A percentile compares a stretch with the other conserved stretches of the same genome.
Conservation (phyloP, 1,140 invertebrate genomes). For the Plectrocnemia conspersa region DNA sequence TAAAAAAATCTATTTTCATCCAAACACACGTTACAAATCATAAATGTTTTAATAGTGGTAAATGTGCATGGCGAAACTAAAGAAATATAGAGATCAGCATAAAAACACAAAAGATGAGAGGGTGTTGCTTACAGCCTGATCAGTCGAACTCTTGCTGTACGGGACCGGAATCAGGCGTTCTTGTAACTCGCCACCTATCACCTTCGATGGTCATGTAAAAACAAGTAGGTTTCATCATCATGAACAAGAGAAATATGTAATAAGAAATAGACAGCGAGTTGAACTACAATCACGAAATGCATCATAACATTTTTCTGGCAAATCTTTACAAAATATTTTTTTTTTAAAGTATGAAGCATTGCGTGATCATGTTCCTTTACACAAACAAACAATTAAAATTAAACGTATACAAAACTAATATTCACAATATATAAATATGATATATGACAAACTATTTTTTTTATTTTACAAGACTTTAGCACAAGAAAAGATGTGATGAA, state of each 20-base stretch:
- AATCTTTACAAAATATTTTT: not conserved
- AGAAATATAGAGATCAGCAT: not conserved
- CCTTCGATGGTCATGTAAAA: constrained; percentile 82
- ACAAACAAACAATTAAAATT: constrained; percentile 29
- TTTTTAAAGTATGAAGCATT: not conserved
- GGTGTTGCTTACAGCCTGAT: constrained; percentile 93
- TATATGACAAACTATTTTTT: constrained; percentile 24
- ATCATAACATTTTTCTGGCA: not conserved
- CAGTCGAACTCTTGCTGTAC: constrained; percentile 98
- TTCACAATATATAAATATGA: constrained; percentile 31
- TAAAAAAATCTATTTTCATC: too few relatives aligned
- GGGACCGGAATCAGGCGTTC: constrained; percentile 98
- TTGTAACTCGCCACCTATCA: constrained; percentile 99
- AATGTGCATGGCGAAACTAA: constrained; percentile 20
- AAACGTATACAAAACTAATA: constrained; percentile 30
- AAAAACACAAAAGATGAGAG: constrained; percentile 38
- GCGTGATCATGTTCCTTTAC: constrained; percentile 23
- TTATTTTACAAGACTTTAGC: constrained; percentile 34
- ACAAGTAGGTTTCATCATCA: constrained; percentile 50
- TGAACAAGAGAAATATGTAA: constrained; percentile 16
- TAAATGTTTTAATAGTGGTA: too few relatives aligned
- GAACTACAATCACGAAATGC: constrained; percentile 12
- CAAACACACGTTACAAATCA: too few relatives aligned
- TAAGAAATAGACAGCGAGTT: constrained; percentile 29
- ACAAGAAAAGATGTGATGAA: constrained; percentile 34